Base-by-base conservation (phyloP, 1,140 invertebrate genomes). In the Lineus longissimus region DNA sequence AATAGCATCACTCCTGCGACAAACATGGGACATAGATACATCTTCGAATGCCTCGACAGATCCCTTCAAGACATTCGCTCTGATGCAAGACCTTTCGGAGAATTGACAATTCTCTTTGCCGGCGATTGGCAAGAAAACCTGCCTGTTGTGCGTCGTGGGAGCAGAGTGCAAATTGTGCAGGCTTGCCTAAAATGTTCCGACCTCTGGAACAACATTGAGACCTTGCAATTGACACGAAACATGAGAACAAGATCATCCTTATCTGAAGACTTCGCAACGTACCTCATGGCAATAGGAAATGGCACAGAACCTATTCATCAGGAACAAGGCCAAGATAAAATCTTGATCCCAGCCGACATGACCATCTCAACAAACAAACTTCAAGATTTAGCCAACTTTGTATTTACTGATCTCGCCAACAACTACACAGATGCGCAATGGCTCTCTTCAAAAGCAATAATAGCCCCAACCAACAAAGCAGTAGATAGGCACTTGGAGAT, bases 381-480 rank as follows among this genome's bases (percentile, higher is more conserved):
- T 11, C 11, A 43, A 19, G 40, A 43, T 19, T 19, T 43, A 19
- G 11, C 11, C 40, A 19, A 43, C 19, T 43, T 43, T 43, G 40
- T 43, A 13, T 43, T 43, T 43, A 19, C 11, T 43, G 40, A 43
- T 43, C 11, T 11, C 19, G 40, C 19, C 11, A 43, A 11, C 40
- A 11, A 11, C 19, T 11, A 13, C 40, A 43, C 40, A 11, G 11
- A 11, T 43, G 40, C 40, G 19, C 6, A 47, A 19, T 23, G 59
- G 31, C 41, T 60, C 15, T 33, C 27, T 60, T 4, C 29, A 23
- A 7, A 33, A 29, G 59, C 59, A 7, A 60, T 60, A 22, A 17
- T 60, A 17, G 59, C 59, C 13, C 33, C 36, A 9, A 60, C 17
- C 23, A 71, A 75, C 43, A 54, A 17, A n/a, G 33, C 36, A 19